Evolutionary conservation across 2,113 vertebrate genomes (phyloP).

Genomic region (Atherinomorus stipes): DNA sequence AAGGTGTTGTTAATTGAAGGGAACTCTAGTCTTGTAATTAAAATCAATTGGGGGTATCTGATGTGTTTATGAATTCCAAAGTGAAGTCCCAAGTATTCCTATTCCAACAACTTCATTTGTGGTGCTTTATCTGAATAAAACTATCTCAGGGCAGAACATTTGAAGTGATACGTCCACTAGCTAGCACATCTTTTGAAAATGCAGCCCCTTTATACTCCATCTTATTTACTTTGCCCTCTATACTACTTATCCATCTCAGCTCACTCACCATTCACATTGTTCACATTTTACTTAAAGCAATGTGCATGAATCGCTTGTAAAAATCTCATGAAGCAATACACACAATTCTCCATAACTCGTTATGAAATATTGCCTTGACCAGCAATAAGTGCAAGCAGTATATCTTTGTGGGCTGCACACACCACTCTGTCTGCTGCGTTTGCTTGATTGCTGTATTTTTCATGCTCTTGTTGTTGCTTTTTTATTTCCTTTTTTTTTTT

Average conservation of each 20-base stretch:
- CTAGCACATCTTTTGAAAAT: conserved; percentile 1
- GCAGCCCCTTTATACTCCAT: neutral
- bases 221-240: conserved; percentile 17
- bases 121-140: neutral
- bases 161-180: neutral
- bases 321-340: neutral
- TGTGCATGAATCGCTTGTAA: conserved; percentile 20
- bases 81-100: neutral
- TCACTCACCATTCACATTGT: conserved; percentile 9
- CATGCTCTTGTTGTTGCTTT: conserved; percentile 9
- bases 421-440: conserved; percentile 38
- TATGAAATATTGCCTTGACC: neutral
- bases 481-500: no score
- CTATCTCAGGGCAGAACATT: neutral
- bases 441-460: conserved; percentile 33
- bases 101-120: neutral
- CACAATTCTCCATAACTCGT: neutral
- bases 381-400: neutral
- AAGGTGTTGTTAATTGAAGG: neutral
- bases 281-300: conserved; percentile 12
- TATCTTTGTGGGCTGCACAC: conserved; percentile 14
- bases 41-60: neutral
- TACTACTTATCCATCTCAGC: conserved; percentile 11
- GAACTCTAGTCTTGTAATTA: neutral
- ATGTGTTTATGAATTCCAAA: neutral